These are phyloP conservation scores for Andrena bucephala DNA, from an alignment of 2,888 invertebrate genomes.

Conservation along the genomic window DNA sequence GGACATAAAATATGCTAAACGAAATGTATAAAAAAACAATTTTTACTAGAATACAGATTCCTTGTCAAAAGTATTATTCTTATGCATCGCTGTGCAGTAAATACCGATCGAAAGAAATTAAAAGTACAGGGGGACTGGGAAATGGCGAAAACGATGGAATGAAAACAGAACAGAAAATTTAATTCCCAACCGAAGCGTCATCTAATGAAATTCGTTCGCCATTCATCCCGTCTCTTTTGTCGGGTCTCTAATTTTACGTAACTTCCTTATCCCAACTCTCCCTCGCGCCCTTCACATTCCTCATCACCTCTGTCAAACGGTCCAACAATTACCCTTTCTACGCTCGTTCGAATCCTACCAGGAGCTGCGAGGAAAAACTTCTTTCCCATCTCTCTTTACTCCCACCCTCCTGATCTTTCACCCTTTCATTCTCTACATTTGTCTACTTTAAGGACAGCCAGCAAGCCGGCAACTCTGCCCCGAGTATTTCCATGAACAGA, in stretches of 20 bases:
- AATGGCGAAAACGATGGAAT: not conserved
- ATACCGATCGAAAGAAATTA: too few species aligned
- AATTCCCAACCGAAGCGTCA: conserved; percentile 38
- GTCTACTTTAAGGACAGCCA: not conserved
- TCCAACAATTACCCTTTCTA: not conserved
- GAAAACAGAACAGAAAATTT: conserved; percentile 1
- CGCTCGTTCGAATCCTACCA: not conserved
- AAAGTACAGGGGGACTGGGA: too few species aligned
- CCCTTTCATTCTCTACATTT: not conserved
- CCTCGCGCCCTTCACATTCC: conserved; percentile 1
- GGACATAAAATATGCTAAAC: too few species aligned
- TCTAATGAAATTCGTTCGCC: conserved; percentile 63
- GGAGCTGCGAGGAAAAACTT: conserved; percentile 30
- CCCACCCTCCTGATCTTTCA: not conserved
- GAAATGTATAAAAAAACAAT: too few species aligned
- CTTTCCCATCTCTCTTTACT: not conserved
- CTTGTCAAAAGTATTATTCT: too few species aligned
- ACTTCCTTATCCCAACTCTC: conserved; percentile 36
- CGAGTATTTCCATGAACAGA: too few species aligned
- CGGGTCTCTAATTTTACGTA: conserved; percentile 58
- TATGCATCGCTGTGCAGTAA: too few species aligned
- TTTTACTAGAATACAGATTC: too few species aligned
- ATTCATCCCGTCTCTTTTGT: conserved; percentile 59
- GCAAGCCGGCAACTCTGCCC: conserved; percentile 59
- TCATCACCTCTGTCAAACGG: conserved; percentile 8